Evolutionary conservation across 2,888 invertebrate genomes (phyloP), one percentile per base, ranked within the genome.

Genomic region (Taphrorychus bicolor): DNA sequence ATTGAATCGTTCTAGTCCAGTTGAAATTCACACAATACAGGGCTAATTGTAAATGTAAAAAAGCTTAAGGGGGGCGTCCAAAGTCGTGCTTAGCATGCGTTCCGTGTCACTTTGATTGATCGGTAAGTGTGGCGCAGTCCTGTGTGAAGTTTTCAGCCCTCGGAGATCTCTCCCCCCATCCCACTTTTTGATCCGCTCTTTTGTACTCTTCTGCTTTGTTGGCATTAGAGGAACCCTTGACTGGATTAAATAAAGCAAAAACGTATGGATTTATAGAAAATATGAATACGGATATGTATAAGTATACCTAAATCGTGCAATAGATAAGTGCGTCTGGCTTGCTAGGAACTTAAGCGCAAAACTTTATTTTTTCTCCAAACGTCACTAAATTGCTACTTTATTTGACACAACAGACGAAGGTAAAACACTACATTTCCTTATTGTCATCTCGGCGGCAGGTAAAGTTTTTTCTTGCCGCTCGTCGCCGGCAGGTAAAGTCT

Each of bases 81-180:
- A 63, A 69, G 53, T 52, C 56, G 62, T 45, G 62, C 59, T 69
- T 53, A 72, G 72, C 73, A 72, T 73, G 71, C 71, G 73, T 72
- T 71, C 53, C 54, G 52, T 72, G 73, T 73, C 73, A 72, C 22
- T 66, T 66, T 73, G 73, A 73, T 73, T 73, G 73, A 73, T 73
- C 70, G 71, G 60, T 17, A 53, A 63, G 69, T 70, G 70, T 63
- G 70, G 59, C 63, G 51, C 66, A 51, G 58, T 57, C 22, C 69
- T 66, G 65, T 69, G 65, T 69, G 69, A 69, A 66, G 62, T 59
- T 60, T 59, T 32, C 56, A 24, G 59, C 23, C 64, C 51, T 17
- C 58, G 49, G 21, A 22, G 7, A 9, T 42, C 54, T n/a, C n/a
- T n/a, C 40, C 40, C 18, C 24, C 18, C 51, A 41, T 40, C 21